Evolutionary conservation across 2,113 vertebrate genomes (phyloP).

Genomic region (Myotis davidii): DNA sequence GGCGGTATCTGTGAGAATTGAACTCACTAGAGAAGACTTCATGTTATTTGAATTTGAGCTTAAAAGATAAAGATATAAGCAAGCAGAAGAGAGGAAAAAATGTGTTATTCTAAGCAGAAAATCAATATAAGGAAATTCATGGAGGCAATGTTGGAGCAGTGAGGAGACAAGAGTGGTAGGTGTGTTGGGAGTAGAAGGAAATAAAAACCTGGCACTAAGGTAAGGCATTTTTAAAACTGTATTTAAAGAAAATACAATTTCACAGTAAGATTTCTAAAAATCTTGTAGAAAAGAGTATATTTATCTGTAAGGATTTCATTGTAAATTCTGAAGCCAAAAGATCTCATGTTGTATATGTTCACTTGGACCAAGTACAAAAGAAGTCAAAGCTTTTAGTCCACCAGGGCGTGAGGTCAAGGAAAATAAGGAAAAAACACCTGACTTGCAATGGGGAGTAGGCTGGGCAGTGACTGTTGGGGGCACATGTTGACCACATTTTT

Average conservation of each 20-base stretch:
- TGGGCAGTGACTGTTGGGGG: neutral
- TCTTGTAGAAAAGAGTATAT: neutral
- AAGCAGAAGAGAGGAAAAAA: neutral
- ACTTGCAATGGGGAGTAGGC: neutral
- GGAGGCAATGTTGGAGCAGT: neutral
- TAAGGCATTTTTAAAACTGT: too few species aligned
- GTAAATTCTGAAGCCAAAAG: neutral
- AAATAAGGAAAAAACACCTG: neutral
- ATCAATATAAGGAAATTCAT: neutral
- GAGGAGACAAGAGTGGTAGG: neutral
- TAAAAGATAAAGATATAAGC: slow-evolving; percentile 32
- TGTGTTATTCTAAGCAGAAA: neutral
- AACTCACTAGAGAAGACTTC: neutral
- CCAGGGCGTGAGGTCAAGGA: neutral
- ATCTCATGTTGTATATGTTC: neutral
- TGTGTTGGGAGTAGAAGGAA: neutral
- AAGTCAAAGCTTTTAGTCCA: neutral
- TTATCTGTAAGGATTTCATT: neutral
- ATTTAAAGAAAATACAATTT: too few species aligned
- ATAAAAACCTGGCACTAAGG: neutral
- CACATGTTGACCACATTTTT: neutral
- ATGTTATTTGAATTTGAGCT: slow-evolving; percentile 8
- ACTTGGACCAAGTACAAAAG: neutral
- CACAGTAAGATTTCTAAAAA: neutral
- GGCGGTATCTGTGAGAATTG: neutral